A percentile compares a stretch with the other conserved stretches of the same genome.
phyloP scores from a whole-genome alignment of 2,888 invertebrate genomes.

The Eurytoma californica region DNA sequence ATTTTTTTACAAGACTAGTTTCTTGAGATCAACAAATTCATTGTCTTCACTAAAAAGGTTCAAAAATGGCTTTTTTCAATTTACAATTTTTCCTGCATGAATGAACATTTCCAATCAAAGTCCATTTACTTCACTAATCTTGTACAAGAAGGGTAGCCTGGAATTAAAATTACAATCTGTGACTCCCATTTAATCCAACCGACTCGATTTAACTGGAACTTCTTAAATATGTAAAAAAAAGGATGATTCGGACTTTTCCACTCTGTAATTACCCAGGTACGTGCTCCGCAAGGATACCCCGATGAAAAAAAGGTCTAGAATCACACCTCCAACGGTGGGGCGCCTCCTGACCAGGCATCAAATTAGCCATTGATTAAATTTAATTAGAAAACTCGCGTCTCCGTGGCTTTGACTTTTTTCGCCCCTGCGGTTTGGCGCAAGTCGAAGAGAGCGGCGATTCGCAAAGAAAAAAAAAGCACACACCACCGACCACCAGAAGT shows the following conservation, averaged over 20 bases:
- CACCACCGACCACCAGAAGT: not conserved
- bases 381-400: conserved; percentile 64
- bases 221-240: not conserved
- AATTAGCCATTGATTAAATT: conserved; percentile 69
- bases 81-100: too few species aligned
- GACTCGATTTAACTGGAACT: not conserved
- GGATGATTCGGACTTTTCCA: not conserved
- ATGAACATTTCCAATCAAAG: too few species aligned
- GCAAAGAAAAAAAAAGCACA: not conserved
- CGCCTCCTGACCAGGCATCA: conserved; percentile 37
- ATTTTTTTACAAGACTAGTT: too few species aligned
- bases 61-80: too few species aligned
- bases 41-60: too few species aligned
- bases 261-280: conserved; percentile 38
- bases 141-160: too few species aligned
- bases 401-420: conserved; percentile 44
- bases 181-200: not conserved
- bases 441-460: conserved; percentile 1
- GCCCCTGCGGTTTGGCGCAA: conserved; percentile 51
- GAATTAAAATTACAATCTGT: too few species aligned
- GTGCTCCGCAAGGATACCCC: conserved; percentile 29
- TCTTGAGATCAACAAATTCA: too few species aligned
- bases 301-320: not conserved
- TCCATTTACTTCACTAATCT: too few species aligned
- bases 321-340: conserved; percentile 52